These are phyloP conservation scores for Tetrapedia diversipes DNA, from an alignment of 2,888 invertebrate species.

Conservation along the genomic window DNA sequence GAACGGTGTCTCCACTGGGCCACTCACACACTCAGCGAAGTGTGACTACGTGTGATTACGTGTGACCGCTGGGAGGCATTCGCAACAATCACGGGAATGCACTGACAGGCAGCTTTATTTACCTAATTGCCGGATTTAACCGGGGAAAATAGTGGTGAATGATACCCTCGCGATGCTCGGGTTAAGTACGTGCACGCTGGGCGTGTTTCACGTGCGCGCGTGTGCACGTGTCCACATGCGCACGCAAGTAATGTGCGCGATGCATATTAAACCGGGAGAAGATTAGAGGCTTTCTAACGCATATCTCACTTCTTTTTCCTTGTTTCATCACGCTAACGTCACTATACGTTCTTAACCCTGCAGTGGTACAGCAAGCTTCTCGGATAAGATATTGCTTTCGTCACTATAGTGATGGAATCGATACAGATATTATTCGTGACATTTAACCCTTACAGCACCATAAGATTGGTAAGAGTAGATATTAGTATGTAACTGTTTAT, in stretches of 20 bases:
- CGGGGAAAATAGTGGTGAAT: slow-evolving; percentile 61
- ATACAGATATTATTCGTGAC: too few relatives aligned
- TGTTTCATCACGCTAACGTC: slow-evolving; percentile 15
- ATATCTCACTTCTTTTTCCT: slow-evolving; percentile 12
- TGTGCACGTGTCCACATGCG: slow-evolving; percentile 15
- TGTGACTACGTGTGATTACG: slow-evolving; percentile 56
- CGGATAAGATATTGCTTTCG: too few relatives aligned
- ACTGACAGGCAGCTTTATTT: slow-evolving; percentile 70
- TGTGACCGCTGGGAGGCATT: slow-evolving; percentile 52
- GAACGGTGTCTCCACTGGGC: slow-evolving; percentile 15
- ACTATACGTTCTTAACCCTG: too few relatives aligned
- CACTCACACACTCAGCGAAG: slow-evolving; percentile 32
- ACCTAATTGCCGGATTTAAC: slow-evolving; percentile 70
- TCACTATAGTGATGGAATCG: too few relatives aligned
- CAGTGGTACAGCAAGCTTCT: too few relatives aligned
- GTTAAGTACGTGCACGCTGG: slow-evolving; percentile 55
- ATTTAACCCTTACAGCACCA: too few relatives aligned
- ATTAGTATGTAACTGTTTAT: too few relatives aligned
- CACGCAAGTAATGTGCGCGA: slow-evolving; percentile 39
- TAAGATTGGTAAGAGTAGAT: too few relatives aligned
- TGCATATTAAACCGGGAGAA: slow-evolving; percentile 49
- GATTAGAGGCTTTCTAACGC: slow-evolving; percentile 46
- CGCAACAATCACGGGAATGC: slow-evolving; percentile 54
- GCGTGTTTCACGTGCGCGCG: slow-evolving; percentile 41
- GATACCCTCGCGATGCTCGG: slow-evolving; percentile 46